Percentiles rank a stretch among this genome's conserved stretches.
These are phyloP conservation scores for Polyommatus icarus DNA, from an alignment of 2,888 invertebrate genomes.

Conservation along the genomic window DNA sequence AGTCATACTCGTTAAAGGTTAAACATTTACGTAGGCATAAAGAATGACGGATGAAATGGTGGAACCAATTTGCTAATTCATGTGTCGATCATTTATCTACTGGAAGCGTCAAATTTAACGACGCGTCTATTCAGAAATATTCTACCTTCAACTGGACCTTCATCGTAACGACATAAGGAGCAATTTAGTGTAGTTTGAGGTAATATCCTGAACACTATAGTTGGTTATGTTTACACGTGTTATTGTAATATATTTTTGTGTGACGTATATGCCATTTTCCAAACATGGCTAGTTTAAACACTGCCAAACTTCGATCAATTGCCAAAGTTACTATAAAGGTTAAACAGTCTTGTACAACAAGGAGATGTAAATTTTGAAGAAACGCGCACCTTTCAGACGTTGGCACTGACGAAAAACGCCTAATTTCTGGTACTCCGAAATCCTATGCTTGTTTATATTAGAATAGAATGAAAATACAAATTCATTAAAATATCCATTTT, in stretches of 20 bases:
- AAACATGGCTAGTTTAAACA: slow-evolving; percentile 15
- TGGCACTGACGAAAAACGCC: neutral
- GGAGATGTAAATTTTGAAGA: neutral
- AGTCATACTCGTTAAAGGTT: neutral
- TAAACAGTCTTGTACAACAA: neutral
- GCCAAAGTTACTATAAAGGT: neutral
- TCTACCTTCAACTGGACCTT: no score
- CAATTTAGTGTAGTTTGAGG: no score
- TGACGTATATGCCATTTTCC: neutral
- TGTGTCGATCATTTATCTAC: neutral
- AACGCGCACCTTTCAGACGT: neutral
- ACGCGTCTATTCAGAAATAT: neutral
- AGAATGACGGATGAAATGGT: neutral
- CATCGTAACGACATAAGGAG: no score
- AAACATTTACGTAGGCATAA: neutral
- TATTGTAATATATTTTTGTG: neutral
- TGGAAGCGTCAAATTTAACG: neutral
- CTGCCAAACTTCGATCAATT: neutral
- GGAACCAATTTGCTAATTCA: neutral
- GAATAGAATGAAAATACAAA: no score
- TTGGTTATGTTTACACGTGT: neutral
- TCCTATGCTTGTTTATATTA: no score
- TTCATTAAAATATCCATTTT: no score
- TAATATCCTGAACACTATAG: neutral
- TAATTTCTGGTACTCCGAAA: no score